A percentile compares a stretch with the other conserved stretches of the same genome.
These are phyloP conservation scores for Spilosoma lubricipeda DNA, from an alignment of 2,888 invertebrate species.

Conservation along the genomic window DNA sequence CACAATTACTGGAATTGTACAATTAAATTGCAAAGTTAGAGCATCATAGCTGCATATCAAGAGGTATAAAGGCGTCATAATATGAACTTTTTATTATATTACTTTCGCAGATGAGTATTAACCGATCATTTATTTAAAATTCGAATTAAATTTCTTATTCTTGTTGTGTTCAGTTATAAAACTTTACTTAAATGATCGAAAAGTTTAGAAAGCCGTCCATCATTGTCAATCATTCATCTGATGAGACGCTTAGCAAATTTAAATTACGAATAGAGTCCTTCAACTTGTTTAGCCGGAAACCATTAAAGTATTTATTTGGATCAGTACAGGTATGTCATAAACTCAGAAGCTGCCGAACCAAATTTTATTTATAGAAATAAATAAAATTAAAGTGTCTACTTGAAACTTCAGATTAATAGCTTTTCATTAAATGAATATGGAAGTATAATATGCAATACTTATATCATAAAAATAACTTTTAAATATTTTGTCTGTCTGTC, in stretches of 20 bases:
- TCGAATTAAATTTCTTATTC: conserved; percentile 30
- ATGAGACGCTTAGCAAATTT: conserved; percentile 32
- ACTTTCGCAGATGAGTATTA: conserved; percentile 47
- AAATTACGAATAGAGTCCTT: conserved; percentile 32
- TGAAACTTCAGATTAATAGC: too few relatives aligned
- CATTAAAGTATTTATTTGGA: conserved; percentile 44
- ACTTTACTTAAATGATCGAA: conserved; percentile 34
- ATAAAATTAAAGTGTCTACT: too few relatives aligned
- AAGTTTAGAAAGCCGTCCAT: conserved; percentile 48
- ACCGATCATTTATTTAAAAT: conserved; percentile 39
- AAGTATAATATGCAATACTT: too few relatives aligned
- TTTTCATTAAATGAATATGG: too few relatives aligned
- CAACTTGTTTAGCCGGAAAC: conserved; percentile 38
- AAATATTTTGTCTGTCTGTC: too few relatives aligned
- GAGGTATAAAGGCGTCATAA: conserved; percentile 60
- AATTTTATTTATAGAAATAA: too few relatives aligned
- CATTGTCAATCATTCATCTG: conserved; percentile 47
- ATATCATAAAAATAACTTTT: too few relatives aligned
- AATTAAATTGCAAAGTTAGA: conserved; percentile 74
- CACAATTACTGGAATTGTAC: conserved; percentile 68
- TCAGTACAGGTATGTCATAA: conserved; percentile 37
- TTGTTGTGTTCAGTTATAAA: conserved; percentile 32
- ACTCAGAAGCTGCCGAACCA: conserved; percentile 22
- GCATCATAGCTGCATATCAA: conserved; percentile 67
- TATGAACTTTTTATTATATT: conserved; percentile 68